Evolutionary conservation across 2,113 vertebrate species (phyloP), one percentile per base, ranked within the genome.

Genomic region (Narcine bancroftii): DNA sequence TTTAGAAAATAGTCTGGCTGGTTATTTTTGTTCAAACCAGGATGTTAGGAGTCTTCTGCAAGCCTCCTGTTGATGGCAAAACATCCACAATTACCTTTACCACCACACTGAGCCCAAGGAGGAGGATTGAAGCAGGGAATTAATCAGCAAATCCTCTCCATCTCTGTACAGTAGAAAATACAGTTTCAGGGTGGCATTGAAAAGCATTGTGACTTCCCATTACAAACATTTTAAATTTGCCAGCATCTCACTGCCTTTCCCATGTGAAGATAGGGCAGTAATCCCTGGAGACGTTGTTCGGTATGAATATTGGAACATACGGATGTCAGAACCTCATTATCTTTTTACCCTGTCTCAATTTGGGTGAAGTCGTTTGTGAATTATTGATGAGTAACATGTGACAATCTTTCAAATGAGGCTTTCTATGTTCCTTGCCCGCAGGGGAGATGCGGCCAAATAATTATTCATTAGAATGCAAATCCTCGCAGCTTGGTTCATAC

Each of bases 381-480:
- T 87, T 87, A 87, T 87, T 87, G n/a, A 87, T 60, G 53, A 60
- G 53, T 29, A 21, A 36, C 47, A 6, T 60, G 50, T 36, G 56
- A 33, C 53, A 60, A 87, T 60, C 50, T 87, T 29, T 60, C 53
- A 87, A 17, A 0, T 5, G n/a, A 36, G 29, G 53, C 53, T 87
- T 60, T 4, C 53, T 21, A 6, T 6, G 5, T 36, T 60, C 13
- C n/a, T 36, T 60, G 50, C 56, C 81, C n/a, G 13, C 19, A 60
- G 53, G 81, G 53, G 36, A 87, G 50, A 17, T 36, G 50, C 17
- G 60, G 56, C 56, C 5, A 60, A 87, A 36, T 36, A 13, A 60
- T 60, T 87, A 87, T 39, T 60, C 81, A 60, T 60, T 87, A 87
- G 29, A 87, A 60, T 60, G 81, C 56, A 83, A 60, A 60, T 87